A percentile compares a stretch with the other conserved stretches of the same genome.
These are phyloP conservation scores for Philaethria dido DNA, from an alignment of 2,888 invertebrate genomes.

Conservation along the genomic window DNA sequence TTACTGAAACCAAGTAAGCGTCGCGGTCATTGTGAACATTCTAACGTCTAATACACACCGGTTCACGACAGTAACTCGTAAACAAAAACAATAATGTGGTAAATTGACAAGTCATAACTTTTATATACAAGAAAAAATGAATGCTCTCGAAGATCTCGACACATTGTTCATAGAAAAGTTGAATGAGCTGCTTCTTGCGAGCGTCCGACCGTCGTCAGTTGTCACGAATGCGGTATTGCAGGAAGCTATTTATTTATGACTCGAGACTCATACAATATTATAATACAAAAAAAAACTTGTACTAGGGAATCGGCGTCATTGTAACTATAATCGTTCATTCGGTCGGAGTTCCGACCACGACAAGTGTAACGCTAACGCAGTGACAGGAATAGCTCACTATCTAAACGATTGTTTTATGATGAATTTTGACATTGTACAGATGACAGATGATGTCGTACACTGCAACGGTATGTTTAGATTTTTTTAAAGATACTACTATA, in stretches of 20 bases:
- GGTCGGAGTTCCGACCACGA: too few relatives aligned
- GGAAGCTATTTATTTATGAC: constrained; percentile 38
- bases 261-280: constrained; percentile 1
- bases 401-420: constrained; percentile 9
- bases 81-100: constrained; percentile 9
- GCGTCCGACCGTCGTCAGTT: constrained; percentile 14
- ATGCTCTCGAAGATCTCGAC: constrained; percentile 13
- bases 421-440: background rate
- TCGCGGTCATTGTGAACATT: too few relatives aligned
- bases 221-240: constrained; percentile 33
- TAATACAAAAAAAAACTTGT: background rate
- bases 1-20: background rate
- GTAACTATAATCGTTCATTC: background rate
- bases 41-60: background rate
- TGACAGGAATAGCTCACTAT: background rate
- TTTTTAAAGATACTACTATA: background rate
- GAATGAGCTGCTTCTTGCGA: constrained; percentile 36
- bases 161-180: constrained; percentile 39
- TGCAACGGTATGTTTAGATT: background rate
- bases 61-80: background rate
- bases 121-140: constrained; percentile 14
- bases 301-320: background rate
- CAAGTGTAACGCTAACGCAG: background rate
- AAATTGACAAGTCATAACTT: constrained; percentile 4
- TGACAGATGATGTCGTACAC: background rate